A percentile compares a stretch with the other conserved stretches of the same genome.
Evolutionary conservation across 2,888 invertebrate genomes (phyloP).

Genomic region (Bibio marci): DNA sequence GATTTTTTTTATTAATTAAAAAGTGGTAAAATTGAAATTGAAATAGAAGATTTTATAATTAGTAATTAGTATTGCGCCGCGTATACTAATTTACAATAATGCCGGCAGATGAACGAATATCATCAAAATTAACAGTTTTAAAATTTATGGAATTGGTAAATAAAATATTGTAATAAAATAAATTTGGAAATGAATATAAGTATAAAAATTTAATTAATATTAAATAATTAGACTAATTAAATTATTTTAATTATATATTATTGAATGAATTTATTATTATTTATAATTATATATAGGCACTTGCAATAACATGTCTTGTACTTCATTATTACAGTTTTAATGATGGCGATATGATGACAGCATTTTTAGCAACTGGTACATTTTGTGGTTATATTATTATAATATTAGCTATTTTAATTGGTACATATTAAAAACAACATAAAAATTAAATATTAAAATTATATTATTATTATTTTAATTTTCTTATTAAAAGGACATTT

Average conservation of each 20-base stretch:
- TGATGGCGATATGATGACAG: constrained; percentile 31
- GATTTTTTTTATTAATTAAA: no score
- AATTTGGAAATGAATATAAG: not conserved
- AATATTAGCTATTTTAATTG: constrained; percentile 51
- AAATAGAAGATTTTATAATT: no score
- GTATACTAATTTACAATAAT: no score
- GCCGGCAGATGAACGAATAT: no score
- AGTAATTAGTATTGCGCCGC: no score
- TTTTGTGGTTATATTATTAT: constrained; percentile 59
- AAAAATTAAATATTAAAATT: not conserved
- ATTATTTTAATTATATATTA: no score
- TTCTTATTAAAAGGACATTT: constrained; percentile 44
- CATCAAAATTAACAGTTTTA: constrained; percentile 15
- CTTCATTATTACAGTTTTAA: constrained; percentile 54
- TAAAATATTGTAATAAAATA: not conserved
- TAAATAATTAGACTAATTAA: no score
- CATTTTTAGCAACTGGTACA: constrained; percentile 52
- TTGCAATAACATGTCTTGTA: constrained; percentile 49
- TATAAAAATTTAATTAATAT: no score
- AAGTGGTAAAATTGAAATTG: no score
- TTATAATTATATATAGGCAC: constrained; percentile 36
- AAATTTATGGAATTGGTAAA: constrained; percentile 29
- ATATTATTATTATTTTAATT: constrained; percentile 3
- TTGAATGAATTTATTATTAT: constrained; percentile 8
- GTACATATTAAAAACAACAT: constrained; percentile 22